Conservation (phyloP, 2,888 invertebrate genomes). For the Lysandra bellargus region DNA sequence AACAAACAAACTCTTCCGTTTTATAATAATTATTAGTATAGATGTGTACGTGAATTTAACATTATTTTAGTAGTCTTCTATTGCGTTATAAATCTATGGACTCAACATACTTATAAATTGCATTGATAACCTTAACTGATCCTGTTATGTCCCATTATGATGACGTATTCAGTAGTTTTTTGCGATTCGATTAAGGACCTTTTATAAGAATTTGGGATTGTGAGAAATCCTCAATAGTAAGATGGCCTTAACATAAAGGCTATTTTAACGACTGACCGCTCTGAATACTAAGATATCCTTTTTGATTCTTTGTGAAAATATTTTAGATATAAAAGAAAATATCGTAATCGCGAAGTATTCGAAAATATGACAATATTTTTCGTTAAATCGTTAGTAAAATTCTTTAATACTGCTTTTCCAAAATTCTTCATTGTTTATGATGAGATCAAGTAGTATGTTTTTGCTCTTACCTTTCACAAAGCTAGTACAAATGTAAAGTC, state of each 20-base stretch:
- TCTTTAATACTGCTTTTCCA: too few species aligned
- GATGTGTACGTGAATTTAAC: too few species aligned
- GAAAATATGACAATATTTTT: neutral
- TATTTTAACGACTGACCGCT: neutral
- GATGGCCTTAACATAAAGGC: neutral
- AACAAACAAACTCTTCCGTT: too few species aligned
- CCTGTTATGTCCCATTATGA: neutral
- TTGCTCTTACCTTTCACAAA: too few species aligned
- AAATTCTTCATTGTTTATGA: too few species aligned
- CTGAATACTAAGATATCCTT: neutral
- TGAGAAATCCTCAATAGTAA: neutral
- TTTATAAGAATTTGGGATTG: neutral
- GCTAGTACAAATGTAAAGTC: too few species aligned
- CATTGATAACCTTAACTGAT: neutral
- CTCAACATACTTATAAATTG: neutral
- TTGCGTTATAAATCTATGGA: neutral
- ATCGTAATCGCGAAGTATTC: neutral
- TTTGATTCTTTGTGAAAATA: neutral
- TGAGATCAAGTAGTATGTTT: too few species aligned
- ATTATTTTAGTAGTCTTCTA: neutral
- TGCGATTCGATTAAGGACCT: neutral
- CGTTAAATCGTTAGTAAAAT: neutral
- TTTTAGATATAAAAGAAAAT: neutral
- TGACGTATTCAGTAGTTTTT: neutral
- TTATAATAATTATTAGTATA: too few species aligned